Base-by-base conservation (phyloP, 2,113 vertebrate species). In the Atractosteus spatula region DNA sequence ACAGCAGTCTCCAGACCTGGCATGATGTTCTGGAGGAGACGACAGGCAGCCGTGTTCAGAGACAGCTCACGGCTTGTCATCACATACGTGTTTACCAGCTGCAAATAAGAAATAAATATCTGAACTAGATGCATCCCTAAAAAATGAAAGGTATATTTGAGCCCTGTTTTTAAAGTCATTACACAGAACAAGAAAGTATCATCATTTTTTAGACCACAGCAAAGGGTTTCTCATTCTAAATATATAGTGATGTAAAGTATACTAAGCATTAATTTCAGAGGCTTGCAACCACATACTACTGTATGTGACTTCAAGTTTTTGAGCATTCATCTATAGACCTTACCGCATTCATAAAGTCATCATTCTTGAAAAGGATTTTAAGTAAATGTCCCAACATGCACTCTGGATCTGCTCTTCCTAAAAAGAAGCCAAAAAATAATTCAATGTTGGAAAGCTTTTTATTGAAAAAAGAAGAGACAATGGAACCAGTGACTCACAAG, bases 321-420 rank as follows among this genome's bases (percentile, higher is more conserved):
- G 0, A 67, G 16, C 3, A 17, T 8, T 55, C 16, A 6, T 42
- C 10, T 43, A 61, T 17, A 7, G 29, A 8, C 14, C 93, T 84
- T 93, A 99, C 97, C 74, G 96, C 94, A 66, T 99, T 99, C 96
- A 99, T 99, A 82, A 99, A 99, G 83, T 99, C 97, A 78, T 99
- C 97, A 43, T 98, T 98, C 91, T 99, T 99, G 85, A 99, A 99
- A 62, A 99, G 91, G 84, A 98, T 99, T 87, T 98, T 96, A 81
- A 99, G 91, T 41, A 99, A 86, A 79, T 99, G 96, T 66, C 97
- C 97, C 74, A 99, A 91, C 92, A 97, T 93, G 67, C 96, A 98
- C 77, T 98, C 96, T 1, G 97, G 97, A 87, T 99, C 96, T 41
- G 97, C 97, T 77, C 97, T 95, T 85, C 97, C 97, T 99, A 80